These are phyloP conservation scores for Buteo buteo DNA, from an alignment of 2,113 vertebrate genomes.

Conservation along the genomic window DNA sequence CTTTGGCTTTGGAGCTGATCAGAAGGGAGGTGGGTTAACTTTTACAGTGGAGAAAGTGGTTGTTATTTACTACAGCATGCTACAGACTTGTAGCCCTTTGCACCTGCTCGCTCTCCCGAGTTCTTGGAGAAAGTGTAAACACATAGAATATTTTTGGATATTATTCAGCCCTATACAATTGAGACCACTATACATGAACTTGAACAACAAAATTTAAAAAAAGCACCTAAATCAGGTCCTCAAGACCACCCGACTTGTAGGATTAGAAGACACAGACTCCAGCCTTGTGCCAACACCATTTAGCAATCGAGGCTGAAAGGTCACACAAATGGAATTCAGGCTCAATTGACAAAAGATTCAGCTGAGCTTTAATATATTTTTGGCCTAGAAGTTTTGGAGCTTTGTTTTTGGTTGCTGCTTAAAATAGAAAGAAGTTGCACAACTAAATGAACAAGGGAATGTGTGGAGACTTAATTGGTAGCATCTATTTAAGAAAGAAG, in stretches of 20 bases:
- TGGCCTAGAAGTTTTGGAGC: not conserved
- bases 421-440: not conserved
- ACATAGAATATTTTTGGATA: not conserved
- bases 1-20: constrained; percentile 10
- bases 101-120: not conserved
- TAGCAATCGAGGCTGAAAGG: not conserved
- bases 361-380: not conserved
- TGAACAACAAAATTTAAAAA: not conserved
- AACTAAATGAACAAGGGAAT: not conserved
- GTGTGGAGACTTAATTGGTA: not conserved
- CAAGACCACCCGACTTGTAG: not conserved
- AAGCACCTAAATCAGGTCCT: not conserved
- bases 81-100: not conserved
- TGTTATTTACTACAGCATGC: not conserved
- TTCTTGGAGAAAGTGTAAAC: not conserved
- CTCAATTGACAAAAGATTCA: not conserved
- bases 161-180: not conserved
- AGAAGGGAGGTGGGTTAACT: not conserved
- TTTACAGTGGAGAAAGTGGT: not conserved
- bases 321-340: not conserved
- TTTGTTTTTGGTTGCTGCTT: not conserved
- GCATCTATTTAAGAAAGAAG: not conserved
- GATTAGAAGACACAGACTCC: not conserved
- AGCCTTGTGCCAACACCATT: not conserved
- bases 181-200: not conserved